A percentile compares a stretch with the other conserved stretches of the same genome.
These are phyloP conservation scores for Xenopus laevis DNA, from an alignment of 2,113 vertebrate genomes.

Conservation along the genomic window DNA sequence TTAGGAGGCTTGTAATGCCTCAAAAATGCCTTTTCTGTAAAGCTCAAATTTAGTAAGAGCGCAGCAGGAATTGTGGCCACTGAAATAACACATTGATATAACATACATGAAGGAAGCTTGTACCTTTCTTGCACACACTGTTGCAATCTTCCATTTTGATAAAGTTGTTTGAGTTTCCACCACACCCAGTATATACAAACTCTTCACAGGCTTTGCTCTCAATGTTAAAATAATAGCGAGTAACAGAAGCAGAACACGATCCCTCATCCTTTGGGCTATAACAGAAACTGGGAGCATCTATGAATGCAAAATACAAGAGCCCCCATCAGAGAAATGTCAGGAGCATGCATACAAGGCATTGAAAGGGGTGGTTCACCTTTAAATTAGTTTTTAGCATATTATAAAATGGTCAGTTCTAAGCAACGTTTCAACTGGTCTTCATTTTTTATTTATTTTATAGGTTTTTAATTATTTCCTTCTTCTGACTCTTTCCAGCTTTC, in stretches of 20 bases:
- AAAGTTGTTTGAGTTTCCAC: constrained; percentile 91
- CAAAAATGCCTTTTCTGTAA: too few species aligned
- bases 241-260: constrained; percentile 74
- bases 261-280: constrained; percentile 78
- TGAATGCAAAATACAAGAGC: constrained; percentile 1
- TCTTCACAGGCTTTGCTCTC: constrained; percentile 69
- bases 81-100: background rate
- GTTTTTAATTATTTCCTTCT: too few species aligned
- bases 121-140: constrained; percentile 75
- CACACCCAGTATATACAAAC: constrained; percentile 84
- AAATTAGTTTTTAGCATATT: too few species aligned
- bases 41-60: too few species aligned
- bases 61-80: background rate
- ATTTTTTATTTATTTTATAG: too few species aligned
- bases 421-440: too few species aligned
- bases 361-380: background rate
- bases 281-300: constrained; percentile 76
- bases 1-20: too few species aligned
- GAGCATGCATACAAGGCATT: background rate
- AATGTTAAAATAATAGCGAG: constrained; percentile 83
- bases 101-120: background rate
- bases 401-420: too few species aligned
- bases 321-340: background rate
- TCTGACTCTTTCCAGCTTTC: too few species aligned
- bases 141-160: constrained; percentile 65